These are phyloP conservation scores for Yasuhikotakia modesta DNA, from an alignment of 2,797 vertebrate genomes.

Conservation along the genomic window DNA sequence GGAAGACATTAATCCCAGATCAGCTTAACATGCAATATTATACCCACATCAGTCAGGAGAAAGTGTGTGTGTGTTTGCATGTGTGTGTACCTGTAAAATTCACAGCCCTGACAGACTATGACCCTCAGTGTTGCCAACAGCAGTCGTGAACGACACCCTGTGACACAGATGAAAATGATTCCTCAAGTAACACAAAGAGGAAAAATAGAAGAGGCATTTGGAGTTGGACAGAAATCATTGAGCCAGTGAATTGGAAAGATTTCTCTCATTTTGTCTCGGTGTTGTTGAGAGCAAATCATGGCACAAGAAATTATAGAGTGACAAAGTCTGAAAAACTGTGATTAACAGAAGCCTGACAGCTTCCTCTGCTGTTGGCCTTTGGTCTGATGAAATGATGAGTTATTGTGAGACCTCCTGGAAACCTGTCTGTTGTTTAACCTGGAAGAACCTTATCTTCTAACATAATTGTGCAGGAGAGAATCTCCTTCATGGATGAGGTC, in stretches of 20 bases:
- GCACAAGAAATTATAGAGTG: constrained; percentile 64
- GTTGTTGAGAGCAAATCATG: constrained; percentile 62
- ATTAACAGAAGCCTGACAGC: constrained; percentile 17
- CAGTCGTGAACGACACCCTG: constrained; percentile 48
- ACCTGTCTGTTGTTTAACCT: constrained; percentile 28
- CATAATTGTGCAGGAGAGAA: constrained; percentile 23
- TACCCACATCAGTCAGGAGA: not conserved
- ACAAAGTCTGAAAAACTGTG: constrained; percentile 41
- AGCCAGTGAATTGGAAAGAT: constrained; percentile 63
- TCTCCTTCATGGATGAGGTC: constrained; percentile 48
- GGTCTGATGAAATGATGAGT: constrained; percentile 57
- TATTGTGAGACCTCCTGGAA: constrained; percentile 45
- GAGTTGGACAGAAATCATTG: constrained; percentile 59
- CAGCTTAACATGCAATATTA: constrained; percentile 25
- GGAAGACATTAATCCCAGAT: constrained; percentile 9
- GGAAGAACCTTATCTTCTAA: constrained; percentile 23
- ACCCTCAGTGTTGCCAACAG: constrained; percentile 60
- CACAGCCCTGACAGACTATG: constrained; percentile 34
- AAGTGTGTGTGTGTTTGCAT: not conserved
- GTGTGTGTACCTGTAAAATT: not conserved
- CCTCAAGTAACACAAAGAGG: constrained; percentile 43
- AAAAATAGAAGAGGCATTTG: constrained; percentile 31
- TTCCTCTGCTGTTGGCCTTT: constrained; percentile 40
- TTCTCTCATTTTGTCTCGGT: constrained; percentile 53
- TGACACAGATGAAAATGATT: constrained; percentile 60